Conservation (phyloP, 2,113 vertebrate species). For the Tenrec ecaudatus region DNA sequence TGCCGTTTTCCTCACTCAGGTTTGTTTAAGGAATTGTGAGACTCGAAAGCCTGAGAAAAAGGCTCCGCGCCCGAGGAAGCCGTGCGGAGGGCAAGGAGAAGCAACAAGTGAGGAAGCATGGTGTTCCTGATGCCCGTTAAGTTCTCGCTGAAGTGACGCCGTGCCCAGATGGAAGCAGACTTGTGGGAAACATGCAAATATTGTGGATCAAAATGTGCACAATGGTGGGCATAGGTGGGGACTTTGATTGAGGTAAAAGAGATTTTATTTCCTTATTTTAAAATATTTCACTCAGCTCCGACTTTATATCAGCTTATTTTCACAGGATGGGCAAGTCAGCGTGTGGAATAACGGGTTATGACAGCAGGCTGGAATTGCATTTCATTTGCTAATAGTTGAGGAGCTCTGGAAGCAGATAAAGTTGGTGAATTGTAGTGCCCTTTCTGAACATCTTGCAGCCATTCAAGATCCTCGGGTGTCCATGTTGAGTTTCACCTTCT, state of each 20-base stretch:
- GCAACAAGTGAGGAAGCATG: not conserved
- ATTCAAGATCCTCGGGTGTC: not conserved
- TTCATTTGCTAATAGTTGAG: conserved; percentile 29
- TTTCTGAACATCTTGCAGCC: not conserved
- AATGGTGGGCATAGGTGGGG: not conserved
- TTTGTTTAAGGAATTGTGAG: conserved; percentile 42
- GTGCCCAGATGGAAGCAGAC: not conserved
- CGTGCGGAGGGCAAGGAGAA: conserved; percentile 16
- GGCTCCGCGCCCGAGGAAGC: not conserved
- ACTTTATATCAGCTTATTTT: conserved; percentile 18
- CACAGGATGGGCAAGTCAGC: not conserved
- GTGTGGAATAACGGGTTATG: not conserved
- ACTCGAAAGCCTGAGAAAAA: not conserved
- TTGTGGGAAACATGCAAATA: conserved; percentile 12
- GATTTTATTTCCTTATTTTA: conserved; percentile 19
- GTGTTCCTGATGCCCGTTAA: not conserved
- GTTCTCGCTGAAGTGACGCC: not conserved
- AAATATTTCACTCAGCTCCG: not conserved
- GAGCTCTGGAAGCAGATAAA: not conserved
- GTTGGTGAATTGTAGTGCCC: not conserved
- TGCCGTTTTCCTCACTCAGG: conserved; percentile 33
- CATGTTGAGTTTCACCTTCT: conserved; percentile 13
- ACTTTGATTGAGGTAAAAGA: not conserved
- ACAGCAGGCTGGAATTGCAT: not conserved
- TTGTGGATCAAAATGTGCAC: conserved; percentile 2